Evolutionary conservation across 2,113 vertebrate species (phyloP).

Genomic region (Aldabrachelys gigantea): DNA sequence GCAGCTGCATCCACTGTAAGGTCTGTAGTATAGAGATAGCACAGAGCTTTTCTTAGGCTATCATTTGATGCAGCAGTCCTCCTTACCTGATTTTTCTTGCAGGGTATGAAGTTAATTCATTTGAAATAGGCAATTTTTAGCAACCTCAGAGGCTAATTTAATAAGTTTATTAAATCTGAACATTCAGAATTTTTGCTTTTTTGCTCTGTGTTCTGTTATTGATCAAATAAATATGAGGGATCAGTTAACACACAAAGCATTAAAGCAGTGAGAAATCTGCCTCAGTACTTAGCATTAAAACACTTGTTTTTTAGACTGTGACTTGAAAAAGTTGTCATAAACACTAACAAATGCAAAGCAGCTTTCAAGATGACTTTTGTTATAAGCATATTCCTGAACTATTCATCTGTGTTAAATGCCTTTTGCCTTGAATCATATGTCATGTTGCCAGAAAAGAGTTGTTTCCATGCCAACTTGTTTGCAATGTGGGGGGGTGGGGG

Average conservation of each 20-base stretch:
- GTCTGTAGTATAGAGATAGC: no score
- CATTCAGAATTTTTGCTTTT: slow-evolving; percentile 3
- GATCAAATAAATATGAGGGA: slow-evolving; percentile 18
- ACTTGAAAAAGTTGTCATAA: slow-evolving; percentile 81
- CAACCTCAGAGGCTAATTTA: neutral
- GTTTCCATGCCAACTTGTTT: slow-evolving; percentile 90
- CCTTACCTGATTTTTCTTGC: neutral
- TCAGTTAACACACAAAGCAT: neutral
- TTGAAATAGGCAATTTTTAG: no score
- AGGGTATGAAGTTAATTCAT: neutral
- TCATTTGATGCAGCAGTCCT: neutral
- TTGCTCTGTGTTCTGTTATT: slow-evolving; percentile 11
- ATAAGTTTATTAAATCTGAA: neutral
- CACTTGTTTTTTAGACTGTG: slow-evolving; percentile 39
- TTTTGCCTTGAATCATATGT: slow-evolving; percentile 87
- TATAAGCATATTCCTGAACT: slow-evolving; percentile 83
- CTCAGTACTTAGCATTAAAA: slow-evolving; percentile 19
- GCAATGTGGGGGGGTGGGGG: slow-evolving; percentile 69
- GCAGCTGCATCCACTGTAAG: no score
- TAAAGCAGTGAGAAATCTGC: slow-evolving; percentile 44
- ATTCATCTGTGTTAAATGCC: slow-evolving; percentile 87
- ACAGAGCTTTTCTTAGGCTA: fast-evolving
- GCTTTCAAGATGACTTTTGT: slow-evolving; percentile 83
- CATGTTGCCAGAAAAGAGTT: slow-evolving; percentile 85
- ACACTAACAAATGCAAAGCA: slow-evolving; percentile 82